Evolutionary conservation across 2,888 invertebrate species (phyloP).

Genomic region (Lithosia quadra): DNA sequence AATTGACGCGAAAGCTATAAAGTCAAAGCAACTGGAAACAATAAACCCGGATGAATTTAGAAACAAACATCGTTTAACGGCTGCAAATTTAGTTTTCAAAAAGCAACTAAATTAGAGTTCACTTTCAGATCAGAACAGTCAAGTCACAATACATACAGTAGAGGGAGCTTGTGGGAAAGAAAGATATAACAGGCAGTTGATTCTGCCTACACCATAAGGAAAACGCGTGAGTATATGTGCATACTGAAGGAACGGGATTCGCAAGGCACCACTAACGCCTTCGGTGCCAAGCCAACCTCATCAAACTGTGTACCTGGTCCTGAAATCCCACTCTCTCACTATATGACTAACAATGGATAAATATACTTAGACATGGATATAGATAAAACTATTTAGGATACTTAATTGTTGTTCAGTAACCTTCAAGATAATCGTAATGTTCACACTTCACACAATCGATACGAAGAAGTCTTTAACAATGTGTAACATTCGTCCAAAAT

Average conservation of each 20-base stretch:
- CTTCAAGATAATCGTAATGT: slow-evolving; percentile 38
- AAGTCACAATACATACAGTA: too few relatives aligned
- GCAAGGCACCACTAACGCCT: too few relatives aligned
- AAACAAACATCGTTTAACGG: slow-evolving; percentile 19
- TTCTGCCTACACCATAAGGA: too few relatives aligned
- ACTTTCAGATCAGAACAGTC: slow-evolving; percentile 2
- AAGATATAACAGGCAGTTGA: too few relatives aligned
- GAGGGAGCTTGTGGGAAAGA: background rate
- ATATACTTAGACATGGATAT: background rate
- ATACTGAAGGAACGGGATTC: too few relatives aligned
- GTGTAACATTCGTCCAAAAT: slow-evolving; percentile 32
- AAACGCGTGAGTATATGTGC: too few relatives aligned
- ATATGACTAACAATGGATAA: background rate
- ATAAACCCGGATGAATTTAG: slow-evolving; percentile 19
- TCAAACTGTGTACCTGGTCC: background rate
- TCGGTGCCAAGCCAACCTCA: background rate
- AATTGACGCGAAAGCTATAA: slow-evolving; percentile 4
- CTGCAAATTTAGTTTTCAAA: background rate
- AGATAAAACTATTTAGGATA: slow-evolving; percentile 25
- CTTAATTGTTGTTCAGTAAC: slow-evolving; percentile 40
- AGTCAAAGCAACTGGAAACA: slow-evolving; percentile 15
- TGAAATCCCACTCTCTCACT: background rate
- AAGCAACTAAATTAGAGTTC: slow-evolving; percentile 9
- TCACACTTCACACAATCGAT: slow-evolving; percentile 33
- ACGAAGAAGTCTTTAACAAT: slow-evolving; percentile 21